Conservation (phyloP, 2,888 invertebrate species). For the Sarcophaga subvicina region DNA sequence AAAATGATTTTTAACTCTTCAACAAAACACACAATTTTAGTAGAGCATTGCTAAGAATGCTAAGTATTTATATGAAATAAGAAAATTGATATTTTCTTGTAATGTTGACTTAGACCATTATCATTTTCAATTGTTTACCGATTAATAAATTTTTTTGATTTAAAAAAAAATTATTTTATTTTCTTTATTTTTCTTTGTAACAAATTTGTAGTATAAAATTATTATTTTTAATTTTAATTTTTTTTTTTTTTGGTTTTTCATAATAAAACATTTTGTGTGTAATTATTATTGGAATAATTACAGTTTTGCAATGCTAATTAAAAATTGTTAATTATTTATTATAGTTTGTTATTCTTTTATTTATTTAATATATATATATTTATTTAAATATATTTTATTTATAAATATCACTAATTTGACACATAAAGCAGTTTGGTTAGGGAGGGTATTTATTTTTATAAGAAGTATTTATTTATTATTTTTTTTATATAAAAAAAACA, state of each 20-base stretch:
- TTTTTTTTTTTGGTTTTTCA: not conserved
- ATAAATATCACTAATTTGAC: constrained; percentile 71
- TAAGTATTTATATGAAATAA: no score
- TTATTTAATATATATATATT: constrained; percentile 28
- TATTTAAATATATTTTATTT: constrained; percentile 49
- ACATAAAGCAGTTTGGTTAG: constrained; percentile 67
- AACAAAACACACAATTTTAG: no score
- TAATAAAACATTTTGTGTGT: no score
- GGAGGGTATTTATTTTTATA: constrained; percentile 42
- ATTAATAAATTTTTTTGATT: constrained; percentile 39
- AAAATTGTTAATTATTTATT: constrained; percentile 52
- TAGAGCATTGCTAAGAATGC: no score
- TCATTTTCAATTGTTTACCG: no score
- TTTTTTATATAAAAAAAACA: constrained; percentile 13
- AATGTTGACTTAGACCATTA: no score
- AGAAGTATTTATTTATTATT: constrained; percentile 15
- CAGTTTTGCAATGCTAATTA: constrained; percentile 23
- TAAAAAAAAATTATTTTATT: not conserved
- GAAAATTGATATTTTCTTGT: no score
- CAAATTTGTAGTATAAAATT: constrained; percentile 58
- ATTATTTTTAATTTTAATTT: constrained; percentile 34
- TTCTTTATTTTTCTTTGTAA: constrained; percentile 7
- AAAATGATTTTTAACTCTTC: no score
- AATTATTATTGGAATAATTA: no score
- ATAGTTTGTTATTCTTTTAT: constrained; percentile 29